phyloP scores from a whole-genome alignment of 2,888 invertebrate species.

The Schizaphis graminum region DNA sequence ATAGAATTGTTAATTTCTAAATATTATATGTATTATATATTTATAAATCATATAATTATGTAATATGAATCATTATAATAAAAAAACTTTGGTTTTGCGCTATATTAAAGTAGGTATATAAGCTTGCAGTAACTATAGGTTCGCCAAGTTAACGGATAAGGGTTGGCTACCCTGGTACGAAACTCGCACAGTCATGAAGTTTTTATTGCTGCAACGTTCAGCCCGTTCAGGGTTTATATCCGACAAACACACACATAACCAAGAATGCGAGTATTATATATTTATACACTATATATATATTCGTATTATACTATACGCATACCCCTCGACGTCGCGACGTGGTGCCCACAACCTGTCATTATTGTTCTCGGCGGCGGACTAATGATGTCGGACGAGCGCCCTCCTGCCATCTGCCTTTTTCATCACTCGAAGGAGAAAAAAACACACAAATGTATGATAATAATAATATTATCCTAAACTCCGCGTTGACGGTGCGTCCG shows the following conservation, averaged over 20 bases:
- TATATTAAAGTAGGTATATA: background rate
- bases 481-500: background rate
- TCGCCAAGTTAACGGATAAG: background rate
- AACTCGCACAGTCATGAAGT: constrained; percentile 45
- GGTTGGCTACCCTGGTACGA: constrained; percentile 52
- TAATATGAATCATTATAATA: constrained; percentile 7
- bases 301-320: constrained; percentile 18
- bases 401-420: constrained; percentile 63
- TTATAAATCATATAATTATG: background rate
- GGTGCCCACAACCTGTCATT: constrained; percentile 64
- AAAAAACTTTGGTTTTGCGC: constrained; percentile 20
- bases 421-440: constrained; percentile 42
- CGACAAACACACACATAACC: background rate
- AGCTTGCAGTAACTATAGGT: background rate
- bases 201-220: background rate
- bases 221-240: constrained; percentile 16
- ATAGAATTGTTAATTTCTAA: constrained; percentile 49
- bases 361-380: constrained; percentile 62
- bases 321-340: constrained; percentile 58
- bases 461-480: background rate
- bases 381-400: constrained; percentile 62
- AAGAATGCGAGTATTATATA: constrained; percentile 35
- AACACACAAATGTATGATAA: background rate
- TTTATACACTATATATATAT: constrained; percentile 1
- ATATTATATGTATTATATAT: background rate